phyloP scores from a whole-genome alignment of 2,888 invertebrate species.

The Diloba caeruleocephala region DNA sequence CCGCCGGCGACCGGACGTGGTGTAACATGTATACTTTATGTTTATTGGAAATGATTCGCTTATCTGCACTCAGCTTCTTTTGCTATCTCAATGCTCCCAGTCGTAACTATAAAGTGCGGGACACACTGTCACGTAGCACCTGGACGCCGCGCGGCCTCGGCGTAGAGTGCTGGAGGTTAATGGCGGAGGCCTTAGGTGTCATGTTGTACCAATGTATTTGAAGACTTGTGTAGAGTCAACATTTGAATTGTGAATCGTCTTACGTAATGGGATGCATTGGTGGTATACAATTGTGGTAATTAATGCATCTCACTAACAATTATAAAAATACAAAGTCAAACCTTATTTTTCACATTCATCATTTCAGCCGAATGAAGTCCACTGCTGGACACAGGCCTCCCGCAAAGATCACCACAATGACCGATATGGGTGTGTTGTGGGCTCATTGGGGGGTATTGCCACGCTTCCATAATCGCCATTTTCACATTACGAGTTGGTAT shows the following conservation, averaged over 20 bases:
- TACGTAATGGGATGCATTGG: too few relatives aligned
- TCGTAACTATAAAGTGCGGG: slow-evolving; percentile 46
- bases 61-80: slow-evolving; percentile 56
- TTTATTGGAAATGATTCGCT: slow-evolving; percentile 53
- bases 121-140: slow-evolving; percentile 33
- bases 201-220: background rate
- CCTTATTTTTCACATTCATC: too few relatives aligned
- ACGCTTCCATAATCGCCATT: too few relatives aligned
- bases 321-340: too few relatives aligned
- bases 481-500: too few relatives aligned
- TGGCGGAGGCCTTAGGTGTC: slow-evolving; percentile 7
- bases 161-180: slow-evolving; percentile 26
- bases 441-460: too few relatives aligned
- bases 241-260: background rate
- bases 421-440: too few relatives aligned
- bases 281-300: too few relatives aligned
- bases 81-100: slow-evolving; percentile 52
- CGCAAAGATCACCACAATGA: too few relatives aligned
- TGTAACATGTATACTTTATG: slow-evolving; percentile 54
- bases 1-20: background rate
- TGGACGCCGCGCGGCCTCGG: slow-evolving; percentile 14
- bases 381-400: too few relatives aligned
- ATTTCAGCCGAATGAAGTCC: too few relatives aligned
- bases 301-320: too few relatives aligned
- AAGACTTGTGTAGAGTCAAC: background rate